These are phyloP conservation scores for Rhagoletis pomonella DNA, from an alignment of 1,140 invertebrate genomes.

Conservation along the genomic window DNA sequence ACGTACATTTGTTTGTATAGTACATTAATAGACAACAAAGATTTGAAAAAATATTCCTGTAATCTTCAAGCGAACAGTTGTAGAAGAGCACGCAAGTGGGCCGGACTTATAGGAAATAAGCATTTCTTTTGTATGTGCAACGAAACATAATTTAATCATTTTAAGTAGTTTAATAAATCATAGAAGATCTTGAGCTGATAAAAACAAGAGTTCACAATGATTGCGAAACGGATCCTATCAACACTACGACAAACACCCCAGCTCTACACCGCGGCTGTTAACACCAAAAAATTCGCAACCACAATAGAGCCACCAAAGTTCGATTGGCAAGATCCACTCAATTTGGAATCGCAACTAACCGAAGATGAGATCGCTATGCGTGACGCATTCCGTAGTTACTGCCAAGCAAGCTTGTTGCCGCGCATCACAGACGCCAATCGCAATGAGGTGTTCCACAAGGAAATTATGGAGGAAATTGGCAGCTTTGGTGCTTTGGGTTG, in stretches of 20 bases:
- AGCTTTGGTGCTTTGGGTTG: slow-evolving; percentile 90
- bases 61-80: neutral
- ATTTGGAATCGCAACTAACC: slow-evolving; percentile 89
- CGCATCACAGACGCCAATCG: slow-evolving; percentile 92
- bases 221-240: slow-evolving; percentile 66
- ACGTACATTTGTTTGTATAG: too few relatives aligned
- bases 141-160: neutral
- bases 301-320: slow-evolving; percentile 77
- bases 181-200: slow-evolving; percentile 26
- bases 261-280: slow-evolving; percentile 56
- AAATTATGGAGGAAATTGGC: slow-evolving; percentile 94
- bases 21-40: too few relatives aligned
- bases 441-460: slow-evolving; percentile 91
- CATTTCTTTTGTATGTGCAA: neutral
- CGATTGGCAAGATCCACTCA: slow-evolving; percentile 94
- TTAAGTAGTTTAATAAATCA: slow-evolving; percentile 11
- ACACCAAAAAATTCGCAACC: slow-evolving; percentile 59
- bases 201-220: slow-evolving; percentile 60
- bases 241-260: slow-evolving; percentile 59
- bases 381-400: slow-evolving; percentile 91
- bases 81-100: neutral
- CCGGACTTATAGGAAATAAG: neutral
- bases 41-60: too few relatives aligned
- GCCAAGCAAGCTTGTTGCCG: slow-evolving; percentile 92
- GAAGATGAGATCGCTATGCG: slow-evolving; percentile 94